Evolutionary conservation across 2,113 vertebrate genomes (phyloP).

Genomic region (Bubalus kerabau): DNA sequence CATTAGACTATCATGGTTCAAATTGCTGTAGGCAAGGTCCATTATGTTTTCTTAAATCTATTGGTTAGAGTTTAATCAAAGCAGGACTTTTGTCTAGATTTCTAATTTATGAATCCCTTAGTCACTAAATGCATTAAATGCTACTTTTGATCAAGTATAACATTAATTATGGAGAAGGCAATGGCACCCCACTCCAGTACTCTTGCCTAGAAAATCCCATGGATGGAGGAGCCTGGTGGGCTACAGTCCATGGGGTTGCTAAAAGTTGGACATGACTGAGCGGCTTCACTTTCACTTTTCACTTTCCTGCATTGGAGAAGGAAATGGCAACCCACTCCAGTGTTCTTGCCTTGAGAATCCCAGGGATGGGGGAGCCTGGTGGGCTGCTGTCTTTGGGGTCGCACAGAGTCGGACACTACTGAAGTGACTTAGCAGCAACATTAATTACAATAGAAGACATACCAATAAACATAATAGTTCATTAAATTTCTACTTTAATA

Average conservation of each 20-base stretch:
- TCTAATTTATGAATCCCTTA: slow-evolving; percentile 11
- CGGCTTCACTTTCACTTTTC: no score
- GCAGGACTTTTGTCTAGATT: not conserved
- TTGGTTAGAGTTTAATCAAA: not conserved
- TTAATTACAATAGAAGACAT: slow-evolving; percentile 23
- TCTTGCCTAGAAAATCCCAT: no score
- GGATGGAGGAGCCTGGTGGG: no score
- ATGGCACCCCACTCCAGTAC: no score
- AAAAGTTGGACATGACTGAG: no score
- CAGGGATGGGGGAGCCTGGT: no score
- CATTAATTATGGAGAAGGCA: not conserved
- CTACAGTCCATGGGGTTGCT: no score
- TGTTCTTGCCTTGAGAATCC: no score
- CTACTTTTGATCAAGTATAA: not conserved
- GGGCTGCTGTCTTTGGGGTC: no score
- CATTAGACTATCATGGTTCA: not conserved
- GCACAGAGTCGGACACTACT: no score
- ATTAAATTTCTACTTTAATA: slow-evolving; percentile 4
- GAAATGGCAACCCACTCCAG: no score
- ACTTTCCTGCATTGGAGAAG: no score
- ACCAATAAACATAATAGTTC: not conserved
- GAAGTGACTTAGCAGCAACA: not conserved
- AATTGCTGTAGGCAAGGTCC: not conserved
- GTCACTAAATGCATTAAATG: not conserved
- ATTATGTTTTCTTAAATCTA: not conserved